Evolutionary conservation across 2,797 vertebrate genomes (phyloP).

Genomic region (Lophotriccus pileatus): DNA sequence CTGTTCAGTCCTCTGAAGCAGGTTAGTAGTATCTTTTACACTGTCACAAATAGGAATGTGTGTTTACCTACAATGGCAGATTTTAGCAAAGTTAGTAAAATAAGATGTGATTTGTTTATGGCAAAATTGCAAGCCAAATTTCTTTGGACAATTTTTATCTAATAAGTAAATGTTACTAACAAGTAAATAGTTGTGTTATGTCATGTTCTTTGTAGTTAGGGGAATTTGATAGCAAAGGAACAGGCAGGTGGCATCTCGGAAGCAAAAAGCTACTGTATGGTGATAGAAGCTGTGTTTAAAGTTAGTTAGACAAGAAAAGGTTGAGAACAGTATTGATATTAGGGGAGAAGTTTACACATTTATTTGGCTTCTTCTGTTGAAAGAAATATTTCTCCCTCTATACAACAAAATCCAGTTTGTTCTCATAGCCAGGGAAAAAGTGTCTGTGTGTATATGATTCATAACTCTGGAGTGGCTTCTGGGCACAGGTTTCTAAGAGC

Average conservation of each 20-base stretch:
- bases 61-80: not conserved
- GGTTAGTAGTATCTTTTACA: conserved; percentile 48
- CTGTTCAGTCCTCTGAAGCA: conserved; percentile 24
- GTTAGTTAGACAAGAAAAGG: not conserved
- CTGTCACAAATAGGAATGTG: not conserved
- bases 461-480: not conserved
- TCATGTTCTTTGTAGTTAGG: not conserved
- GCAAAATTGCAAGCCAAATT: not conserved
- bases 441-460: not conserved
- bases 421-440: not conserved
- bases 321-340: not conserved
- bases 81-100: not conserved
- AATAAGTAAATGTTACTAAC: not conserved
- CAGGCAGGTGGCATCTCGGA: not conserved
- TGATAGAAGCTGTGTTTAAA: not conserved
- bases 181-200: not conserved
- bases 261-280: not conserved
- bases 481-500: not conserved
- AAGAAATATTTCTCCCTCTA: not conserved
- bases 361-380: not conserved
- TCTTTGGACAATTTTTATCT: not conserved
- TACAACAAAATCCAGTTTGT: not conserved
- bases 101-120: not conserved
- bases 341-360: not conserved
- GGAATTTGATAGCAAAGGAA: not conserved